phyloP scores from a whole-genome alignment of 2,113 vertebrate genomes.

The Oncorhynchus mykiss region DNA sequence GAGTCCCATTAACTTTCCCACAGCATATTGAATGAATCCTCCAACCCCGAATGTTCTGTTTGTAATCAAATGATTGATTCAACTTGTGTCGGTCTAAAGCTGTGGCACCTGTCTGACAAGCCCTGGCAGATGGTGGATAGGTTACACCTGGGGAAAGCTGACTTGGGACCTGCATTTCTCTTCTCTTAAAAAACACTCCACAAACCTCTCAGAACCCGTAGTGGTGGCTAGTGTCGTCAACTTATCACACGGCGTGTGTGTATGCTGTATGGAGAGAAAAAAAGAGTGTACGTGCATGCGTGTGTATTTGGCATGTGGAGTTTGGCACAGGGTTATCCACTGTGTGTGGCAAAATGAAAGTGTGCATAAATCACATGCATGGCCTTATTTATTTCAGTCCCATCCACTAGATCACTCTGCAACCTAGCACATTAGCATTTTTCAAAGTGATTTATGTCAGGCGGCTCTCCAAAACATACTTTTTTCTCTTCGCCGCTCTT shows the following conservation, averaged over 20 bases:
- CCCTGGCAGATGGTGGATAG: no score
- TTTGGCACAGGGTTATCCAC: conserved; percentile 26
- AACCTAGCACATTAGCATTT: conserved; percentile 58
- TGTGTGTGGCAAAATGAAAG: conserved; percentile 30
- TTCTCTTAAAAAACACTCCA: no score
- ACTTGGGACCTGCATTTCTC: no score
- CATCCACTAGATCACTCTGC: background rate
- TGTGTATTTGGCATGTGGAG: background rate
- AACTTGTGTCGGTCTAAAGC: no score
- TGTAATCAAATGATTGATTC: no score
- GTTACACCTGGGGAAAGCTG: no score
- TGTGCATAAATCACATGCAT: conserved; percentile 51
- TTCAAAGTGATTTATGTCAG: conserved; percentile 62
- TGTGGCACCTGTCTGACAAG: no score
- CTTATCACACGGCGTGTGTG: background rate
- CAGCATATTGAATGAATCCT: no score
- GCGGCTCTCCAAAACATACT: conserved; percentile 60
- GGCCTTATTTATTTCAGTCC: conserved; percentile 35
- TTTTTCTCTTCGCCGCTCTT: conserved; percentile 8
- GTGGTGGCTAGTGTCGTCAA: background rate
- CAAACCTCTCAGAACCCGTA: background rate
- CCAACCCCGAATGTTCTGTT: no score
- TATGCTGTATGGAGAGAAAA: no score
- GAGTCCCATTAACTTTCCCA: no score
- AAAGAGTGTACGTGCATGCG: background rate